Evolutionary conservation across 2,797 vertebrate species (phyloP).

Genomic region (Rhincodon typus): DNA sequence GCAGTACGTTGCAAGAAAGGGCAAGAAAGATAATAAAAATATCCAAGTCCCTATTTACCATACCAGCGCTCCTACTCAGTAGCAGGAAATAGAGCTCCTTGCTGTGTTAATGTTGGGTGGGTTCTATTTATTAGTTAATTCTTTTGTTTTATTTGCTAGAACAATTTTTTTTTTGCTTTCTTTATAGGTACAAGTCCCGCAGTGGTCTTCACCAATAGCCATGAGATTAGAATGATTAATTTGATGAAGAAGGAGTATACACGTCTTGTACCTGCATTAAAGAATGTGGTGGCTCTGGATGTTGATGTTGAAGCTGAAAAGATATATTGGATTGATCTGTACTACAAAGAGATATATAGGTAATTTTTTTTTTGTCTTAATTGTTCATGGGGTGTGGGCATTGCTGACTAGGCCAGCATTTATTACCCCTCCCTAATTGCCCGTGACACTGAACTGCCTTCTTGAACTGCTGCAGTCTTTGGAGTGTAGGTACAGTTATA

Average conservation of each 20-base stretch:
- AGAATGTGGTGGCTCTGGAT: slow-evolving; percentile 90
- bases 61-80: not conserved
- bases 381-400: too few species aligned
- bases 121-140: not conserved
- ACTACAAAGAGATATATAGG: slow-evolving; percentile 93
- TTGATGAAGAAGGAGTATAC: slow-evolving; percentile 83
- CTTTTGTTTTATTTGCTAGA: not conserved
- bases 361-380: slow-evolving; percentile 46
- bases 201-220: slow-evolving; percentile 93
- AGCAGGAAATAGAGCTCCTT: not conserved
- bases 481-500: too few species aligned
- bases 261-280: slow-evolving; percentile 84
- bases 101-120: not conserved
- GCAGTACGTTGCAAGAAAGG: not conserved
- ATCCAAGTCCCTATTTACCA: not conserved
- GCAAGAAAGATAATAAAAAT: not conserved
- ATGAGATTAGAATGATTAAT: slow-evolving; percentile 88
- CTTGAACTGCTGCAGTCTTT: too few species aligned
- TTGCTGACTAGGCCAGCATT: too few species aligned
- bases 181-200: slow-evolving; percentile 78
- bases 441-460: too few species aligned
- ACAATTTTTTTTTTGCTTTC: not conserved
- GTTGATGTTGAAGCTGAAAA: slow-evolving; percentile 89
- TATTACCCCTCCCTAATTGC: too few species aligned
- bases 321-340: slow-evolving; percentile 97